Conservation (phyloP, 2,888 invertebrate genomes). For the Drepanosiphum platanoidis region DNA sequence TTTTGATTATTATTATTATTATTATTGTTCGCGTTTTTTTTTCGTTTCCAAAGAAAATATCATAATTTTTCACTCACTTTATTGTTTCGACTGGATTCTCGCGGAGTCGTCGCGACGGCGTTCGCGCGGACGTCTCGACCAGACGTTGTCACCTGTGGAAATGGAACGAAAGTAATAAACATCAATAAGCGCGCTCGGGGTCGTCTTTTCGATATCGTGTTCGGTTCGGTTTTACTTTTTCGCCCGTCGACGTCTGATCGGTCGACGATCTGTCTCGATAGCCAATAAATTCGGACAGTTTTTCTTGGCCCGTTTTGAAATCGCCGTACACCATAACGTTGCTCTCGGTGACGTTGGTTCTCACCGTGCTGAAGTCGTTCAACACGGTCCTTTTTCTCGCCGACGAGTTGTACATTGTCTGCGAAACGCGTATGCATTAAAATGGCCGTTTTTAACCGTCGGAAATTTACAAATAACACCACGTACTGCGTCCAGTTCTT, state of each 20-base stretch:
- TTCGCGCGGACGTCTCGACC: not conserved
- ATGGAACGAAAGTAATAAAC: not conserved
- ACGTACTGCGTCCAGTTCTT: constrained; percentile 70
- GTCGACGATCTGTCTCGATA: not conserved
- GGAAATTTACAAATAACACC: not conserved
- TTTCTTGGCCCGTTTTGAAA: not conserved
- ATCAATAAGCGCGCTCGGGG: too few species aligned
- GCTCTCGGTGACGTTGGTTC: not conserved
- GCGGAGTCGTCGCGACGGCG: not conserved
- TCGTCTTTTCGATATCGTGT: too few species aligned
- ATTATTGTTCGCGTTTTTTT: not conserved
- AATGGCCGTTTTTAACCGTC: not conserved
- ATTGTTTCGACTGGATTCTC: not conserved
- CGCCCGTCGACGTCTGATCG: not conserved
- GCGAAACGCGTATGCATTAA: not conserved
- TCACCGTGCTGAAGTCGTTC: not conserved
- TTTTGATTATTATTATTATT: not conserved
- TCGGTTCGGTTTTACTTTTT: not conserved
- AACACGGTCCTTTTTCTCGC: not conserved
- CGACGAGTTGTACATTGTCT: not conserved
- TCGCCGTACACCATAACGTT: constrained; percentile 41
- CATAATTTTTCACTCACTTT: not conserved
- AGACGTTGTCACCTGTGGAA: not conserved
- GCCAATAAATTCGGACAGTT: constrained; percentile 17
- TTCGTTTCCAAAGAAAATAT: too few species aligned